phyloP scores from a whole-genome alignment of 2,113 vertebrate genomes.

The Tylochromis polylepis region DNA sequence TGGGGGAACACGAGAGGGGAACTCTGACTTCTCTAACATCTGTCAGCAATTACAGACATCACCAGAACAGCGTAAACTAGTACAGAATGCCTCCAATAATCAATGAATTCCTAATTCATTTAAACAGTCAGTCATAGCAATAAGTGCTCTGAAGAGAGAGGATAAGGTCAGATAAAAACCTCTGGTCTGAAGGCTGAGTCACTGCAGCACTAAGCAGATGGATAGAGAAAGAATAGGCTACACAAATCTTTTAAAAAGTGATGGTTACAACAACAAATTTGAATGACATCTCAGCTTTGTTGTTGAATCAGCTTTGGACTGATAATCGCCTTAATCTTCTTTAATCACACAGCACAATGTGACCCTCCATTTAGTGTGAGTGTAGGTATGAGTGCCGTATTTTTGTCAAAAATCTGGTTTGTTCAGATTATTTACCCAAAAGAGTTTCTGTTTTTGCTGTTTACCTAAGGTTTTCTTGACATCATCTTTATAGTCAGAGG shows the following conservation, averaged over 20 bases:
- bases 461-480: neutral
- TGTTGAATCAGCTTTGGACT: neutral
- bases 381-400: neutral
- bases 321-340: neutral
- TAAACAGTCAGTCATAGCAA: neutral
- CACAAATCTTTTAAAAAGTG: no score
- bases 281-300: neutral
- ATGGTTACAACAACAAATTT: neutral
- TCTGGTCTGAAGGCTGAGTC: neutral
- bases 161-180: neutral
- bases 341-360: neutral
- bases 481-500: neutral
- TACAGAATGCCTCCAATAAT: constrained; percentile 25
- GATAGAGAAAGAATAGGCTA: neutral
- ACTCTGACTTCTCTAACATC: constrained; percentile 53
- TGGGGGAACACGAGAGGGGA: constrained; percentile 11
- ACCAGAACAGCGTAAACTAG: constrained; percentile 39
- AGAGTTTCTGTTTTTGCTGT: neutral
- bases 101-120: constrained; percentile 18
- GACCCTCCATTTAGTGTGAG: neutral
- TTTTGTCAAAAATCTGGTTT: neutral
- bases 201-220: neutral
- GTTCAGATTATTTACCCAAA: neutral
- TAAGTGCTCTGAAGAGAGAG: neutral
- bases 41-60: constrained; percentile 66